phyloP scores from a whole-genome alignment of 2,113 vertebrate species.

The Poeciliopsis occidentalis region DNA sequence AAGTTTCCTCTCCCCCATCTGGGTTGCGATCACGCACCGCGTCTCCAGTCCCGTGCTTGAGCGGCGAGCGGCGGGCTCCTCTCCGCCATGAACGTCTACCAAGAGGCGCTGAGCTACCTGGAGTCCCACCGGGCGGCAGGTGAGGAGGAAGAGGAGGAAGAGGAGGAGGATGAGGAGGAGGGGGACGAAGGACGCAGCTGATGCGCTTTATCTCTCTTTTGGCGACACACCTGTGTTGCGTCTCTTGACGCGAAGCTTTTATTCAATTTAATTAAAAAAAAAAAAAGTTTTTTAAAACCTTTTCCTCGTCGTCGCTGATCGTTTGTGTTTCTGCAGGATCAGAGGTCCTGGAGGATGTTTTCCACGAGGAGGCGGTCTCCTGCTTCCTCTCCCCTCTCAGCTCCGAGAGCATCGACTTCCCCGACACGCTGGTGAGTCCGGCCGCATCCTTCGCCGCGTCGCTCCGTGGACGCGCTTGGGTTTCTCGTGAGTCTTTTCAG shows the following conservation, averaged over 20 bases:
- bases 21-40: background rate
- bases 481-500: slow-evolving; percentile 1
- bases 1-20: slow-evolving; percentile 46
- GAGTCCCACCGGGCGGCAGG: slow-evolving; percentile 44
- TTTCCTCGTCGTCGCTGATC: too few relatives aligned
- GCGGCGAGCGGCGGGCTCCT: background rate
- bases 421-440: slow-evolving; percentile 70
- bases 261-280: too few relatives aligned
- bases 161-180: slow-evolving; percentile 28
- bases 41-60: background rate
- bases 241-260: background rate
- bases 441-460: background rate
- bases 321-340: slow-evolving; percentile 21
- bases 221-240: background rate
- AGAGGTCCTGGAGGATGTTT: slow-evolving; percentile 73
- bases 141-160: slow-evolving; percentile 40
- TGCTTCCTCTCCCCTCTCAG: slow-evolving; percentile 48
- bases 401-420: slow-evolving; percentile 45
- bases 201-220: background rate
- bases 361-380: slow-evolving; percentile 63
- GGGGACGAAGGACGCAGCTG: background rate
- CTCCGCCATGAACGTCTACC: slow-evolving; percentile 71
- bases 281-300: background rate
- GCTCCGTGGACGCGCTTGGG: background rate
- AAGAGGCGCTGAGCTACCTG: slow-evolving; percentile 73